Evolutionary conservation across 2,888 invertebrate species (phyloP).

Genomic region (Amaurobius ferox): DNA sequence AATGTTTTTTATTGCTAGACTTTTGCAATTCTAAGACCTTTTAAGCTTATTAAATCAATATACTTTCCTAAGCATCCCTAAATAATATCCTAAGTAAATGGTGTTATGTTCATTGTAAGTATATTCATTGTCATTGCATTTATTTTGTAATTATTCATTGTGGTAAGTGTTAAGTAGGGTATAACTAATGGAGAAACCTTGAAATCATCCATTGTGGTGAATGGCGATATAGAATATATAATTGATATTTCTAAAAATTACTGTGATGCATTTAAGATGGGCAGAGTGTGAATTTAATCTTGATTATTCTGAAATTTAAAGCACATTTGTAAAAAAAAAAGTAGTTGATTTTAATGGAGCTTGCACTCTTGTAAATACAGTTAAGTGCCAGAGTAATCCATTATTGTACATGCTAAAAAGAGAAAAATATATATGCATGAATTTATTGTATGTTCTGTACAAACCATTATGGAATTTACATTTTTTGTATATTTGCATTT

Average conservation of each 20-base stretch:
- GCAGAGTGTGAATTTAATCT: background rate
- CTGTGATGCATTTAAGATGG: constrained; percentile 20
- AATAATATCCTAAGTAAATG: no score
- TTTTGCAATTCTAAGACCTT: no score
- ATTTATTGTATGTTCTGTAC: constrained; percentile 7
- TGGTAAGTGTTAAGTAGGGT: no score
- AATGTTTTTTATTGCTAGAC: no score
- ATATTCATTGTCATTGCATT: background rate
- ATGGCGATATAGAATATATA: no score
- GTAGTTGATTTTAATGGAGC: constrained; percentile 14
- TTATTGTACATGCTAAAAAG: background rate
- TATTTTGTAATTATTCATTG: background rate
- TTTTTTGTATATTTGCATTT: constrained; percentile 15
- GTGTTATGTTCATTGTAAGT: background rate
- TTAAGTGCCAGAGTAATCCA: constrained; percentile 40
- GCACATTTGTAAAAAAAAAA: constrained; percentile 3
- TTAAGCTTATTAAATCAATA: no score
- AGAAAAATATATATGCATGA: background rate
- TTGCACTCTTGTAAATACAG: constrained; percentile 28
- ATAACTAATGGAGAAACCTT: no score
- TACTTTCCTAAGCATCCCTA: no score
- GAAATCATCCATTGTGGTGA: no score
- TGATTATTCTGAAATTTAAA: background rate
- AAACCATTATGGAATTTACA: background rate
- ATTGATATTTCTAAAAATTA: background rate